These are phyloP conservation scores for Dermatemys mawii DNA, from an alignment of 2,113 vertebrate genomes.

Conservation along the genomic window DNA sequence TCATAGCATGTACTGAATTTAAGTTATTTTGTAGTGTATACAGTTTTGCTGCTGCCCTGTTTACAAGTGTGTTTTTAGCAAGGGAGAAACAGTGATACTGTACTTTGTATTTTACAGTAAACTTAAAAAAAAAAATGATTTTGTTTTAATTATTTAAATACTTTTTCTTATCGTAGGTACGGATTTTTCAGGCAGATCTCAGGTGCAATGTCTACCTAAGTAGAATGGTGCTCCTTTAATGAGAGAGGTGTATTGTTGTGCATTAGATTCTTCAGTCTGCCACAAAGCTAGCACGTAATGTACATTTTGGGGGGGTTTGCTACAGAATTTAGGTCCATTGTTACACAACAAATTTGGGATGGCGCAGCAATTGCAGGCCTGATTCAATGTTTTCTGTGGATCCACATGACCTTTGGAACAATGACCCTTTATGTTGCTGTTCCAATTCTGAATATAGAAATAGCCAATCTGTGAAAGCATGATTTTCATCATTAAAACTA, in stretches of 20 bases:
- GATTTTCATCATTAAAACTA: neutral
- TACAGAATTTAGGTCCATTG: neutral
- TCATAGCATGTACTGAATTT: neutral
- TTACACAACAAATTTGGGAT: neutral
- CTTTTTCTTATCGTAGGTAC: neutral
- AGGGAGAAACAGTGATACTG: neutral
- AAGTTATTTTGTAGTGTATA: neutral
- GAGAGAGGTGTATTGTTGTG: neutral
- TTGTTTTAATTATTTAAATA: neutral
- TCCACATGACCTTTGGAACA: neutral
- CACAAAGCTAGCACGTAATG: neutral
- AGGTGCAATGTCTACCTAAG: neutral
- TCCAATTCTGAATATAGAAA: neutral
- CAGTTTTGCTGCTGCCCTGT: neutral
- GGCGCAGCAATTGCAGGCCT: neutral
- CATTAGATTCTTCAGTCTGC: neutral
- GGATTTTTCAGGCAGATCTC: neutral
- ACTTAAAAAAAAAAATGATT: neutral
- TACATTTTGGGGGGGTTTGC: neutral
- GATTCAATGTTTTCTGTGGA: neutral
- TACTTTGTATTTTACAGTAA: neutral
- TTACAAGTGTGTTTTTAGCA: neutral
- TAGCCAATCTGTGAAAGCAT: neutral
- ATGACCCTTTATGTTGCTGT: neutral
- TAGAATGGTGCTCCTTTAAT: neutral